phyloP scores from a whole-genome alignment of 2,797 vertebrate species.

The Synaphobranchus kaupii region DNA sequence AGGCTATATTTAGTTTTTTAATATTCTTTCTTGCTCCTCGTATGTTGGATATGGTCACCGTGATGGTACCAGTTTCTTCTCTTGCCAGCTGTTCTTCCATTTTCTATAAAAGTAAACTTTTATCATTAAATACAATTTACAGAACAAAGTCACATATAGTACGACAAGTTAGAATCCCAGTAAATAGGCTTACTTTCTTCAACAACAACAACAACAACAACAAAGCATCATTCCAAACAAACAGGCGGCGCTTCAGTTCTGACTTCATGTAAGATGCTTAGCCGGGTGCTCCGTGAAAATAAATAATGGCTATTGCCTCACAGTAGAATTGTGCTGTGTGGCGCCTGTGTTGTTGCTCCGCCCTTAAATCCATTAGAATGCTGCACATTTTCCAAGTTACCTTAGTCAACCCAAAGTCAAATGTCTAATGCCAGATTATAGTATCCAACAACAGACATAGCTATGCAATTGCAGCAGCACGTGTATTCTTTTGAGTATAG shows the following conservation, averaged over 20 bases:
- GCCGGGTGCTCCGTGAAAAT: background rate
- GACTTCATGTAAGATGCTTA: constrained; percentile 15
- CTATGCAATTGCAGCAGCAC: too few relatives aligned
- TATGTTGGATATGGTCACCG: background rate
- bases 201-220: background rate
- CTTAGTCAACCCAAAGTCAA: background rate
- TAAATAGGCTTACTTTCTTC: background rate
- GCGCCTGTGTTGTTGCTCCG: constrained; percentile 25
- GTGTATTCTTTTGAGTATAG: background rate
- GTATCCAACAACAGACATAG: background rate
- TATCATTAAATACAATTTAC: background rate
- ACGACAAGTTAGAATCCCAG: background rate
- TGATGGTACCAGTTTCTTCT: background rate
- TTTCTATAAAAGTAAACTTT: background rate
- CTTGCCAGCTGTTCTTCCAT: background rate
- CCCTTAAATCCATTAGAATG: constrained; percentile 15
- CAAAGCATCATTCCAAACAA: background rate
- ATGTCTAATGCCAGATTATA: background rate
- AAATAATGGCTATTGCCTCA: background rate
- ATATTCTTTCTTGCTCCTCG: background rate
- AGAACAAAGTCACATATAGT: background rate
- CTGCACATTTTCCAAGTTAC: constrained; percentile 1
- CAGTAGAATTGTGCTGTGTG: constrained; percentile 10
- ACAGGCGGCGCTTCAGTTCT: background rate
- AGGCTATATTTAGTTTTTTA: background rate